phyloP scores from a whole-genome alignment of 2,888 invertebrate genomes.

The Anticlea derivata region DNA sequence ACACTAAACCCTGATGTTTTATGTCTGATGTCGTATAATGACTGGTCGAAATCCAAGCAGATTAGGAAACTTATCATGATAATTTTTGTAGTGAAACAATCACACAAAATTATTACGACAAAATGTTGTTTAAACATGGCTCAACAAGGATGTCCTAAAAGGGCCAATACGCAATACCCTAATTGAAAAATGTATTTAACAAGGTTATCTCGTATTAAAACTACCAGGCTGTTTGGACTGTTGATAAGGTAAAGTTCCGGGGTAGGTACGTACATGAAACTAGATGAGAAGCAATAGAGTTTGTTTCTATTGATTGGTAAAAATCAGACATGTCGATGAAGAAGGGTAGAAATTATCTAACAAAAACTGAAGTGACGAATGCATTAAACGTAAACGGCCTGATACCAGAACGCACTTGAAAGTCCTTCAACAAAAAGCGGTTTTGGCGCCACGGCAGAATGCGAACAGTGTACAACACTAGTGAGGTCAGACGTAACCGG shows the following conservation, averaged over 20 bases:
- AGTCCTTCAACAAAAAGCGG: constrained; percentile 28
- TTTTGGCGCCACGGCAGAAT: constrained; percentile 24
- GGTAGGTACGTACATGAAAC: background rate
- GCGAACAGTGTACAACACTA: constrained; percentile 57
- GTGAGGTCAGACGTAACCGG: constrained; percentile 56
- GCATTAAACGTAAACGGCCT: background rate
- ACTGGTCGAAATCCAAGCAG: too few species aligned
- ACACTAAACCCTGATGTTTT: too few species aligned
- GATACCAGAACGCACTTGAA: background rate
- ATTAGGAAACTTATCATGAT: too few species aligned
- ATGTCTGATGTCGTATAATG: too few species aligned
- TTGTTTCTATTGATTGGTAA: background rate
- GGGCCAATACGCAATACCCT: background rate
- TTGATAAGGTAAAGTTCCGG: constrained; percentile 9
- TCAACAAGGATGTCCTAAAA: background rate
- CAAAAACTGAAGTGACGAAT: background rate
- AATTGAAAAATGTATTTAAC: background rate
- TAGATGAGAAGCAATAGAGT: background rate
- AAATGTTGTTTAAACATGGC: background rate
- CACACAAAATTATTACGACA: too few species aligned
- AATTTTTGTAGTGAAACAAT: too few species aligned
- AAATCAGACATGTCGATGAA: too few species aligned
- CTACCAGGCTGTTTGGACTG: background rate
- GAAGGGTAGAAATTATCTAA: too few species aligned
- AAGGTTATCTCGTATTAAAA: constrained; percentile 15